These are phyloP conservation scores for Setipinna tenuifilis DNA, from an alignment of 2,797 vertebrate genomes.

Conservation along the genomic window DNA sequence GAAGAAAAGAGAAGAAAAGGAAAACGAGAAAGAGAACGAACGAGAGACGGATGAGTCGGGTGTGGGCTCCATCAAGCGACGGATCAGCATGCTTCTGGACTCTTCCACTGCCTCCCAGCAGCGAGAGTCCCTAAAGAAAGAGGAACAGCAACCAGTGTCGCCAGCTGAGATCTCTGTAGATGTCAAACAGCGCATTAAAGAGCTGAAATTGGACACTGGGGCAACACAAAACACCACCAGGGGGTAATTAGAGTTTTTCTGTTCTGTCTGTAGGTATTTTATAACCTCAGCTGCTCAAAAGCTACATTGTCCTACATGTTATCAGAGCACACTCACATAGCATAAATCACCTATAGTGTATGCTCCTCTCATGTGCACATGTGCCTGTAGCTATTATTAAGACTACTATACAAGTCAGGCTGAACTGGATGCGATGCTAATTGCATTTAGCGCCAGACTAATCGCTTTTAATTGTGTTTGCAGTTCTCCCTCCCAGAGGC, in stretches of 20 bases:
- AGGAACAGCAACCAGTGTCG: constrained; percentile 53
- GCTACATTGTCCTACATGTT: neutral
- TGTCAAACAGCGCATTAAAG: constrained; percentile 82
- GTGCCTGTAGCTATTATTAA: neutral
- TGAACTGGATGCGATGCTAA: neutral
- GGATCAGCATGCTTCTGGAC: constrained; percentile 73
- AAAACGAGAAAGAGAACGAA: constrained; percentile 39
- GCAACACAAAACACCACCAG: neutral
- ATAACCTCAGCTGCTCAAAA: neutral
- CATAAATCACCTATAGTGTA: neutral
- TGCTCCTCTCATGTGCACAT: neutral
- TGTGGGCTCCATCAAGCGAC: constrained; percentile 70
- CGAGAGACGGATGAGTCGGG: constrained; percentile 47
- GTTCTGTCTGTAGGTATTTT: neutral
- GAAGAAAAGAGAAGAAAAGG: constrained; percentile 20
- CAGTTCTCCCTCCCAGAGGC: constrained; percentile 24
- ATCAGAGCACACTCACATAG: neutral
- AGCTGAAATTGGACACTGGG: constrained; percentile 69
- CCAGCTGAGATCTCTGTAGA: constrained; percentile 51
- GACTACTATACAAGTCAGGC: neutral
- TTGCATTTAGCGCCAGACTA: constrained; percentile 3
- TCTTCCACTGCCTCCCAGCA: constrained; percentile 55
- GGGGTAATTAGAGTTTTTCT: neutral
- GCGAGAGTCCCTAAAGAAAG: constrained; percentile 58
- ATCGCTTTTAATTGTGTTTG: neutral